These are phyloP conservation scores for Phasianus colchicus DNA, from an alignment of 2,113 vertebrate species.

Conservation along the genomic window DNA sequence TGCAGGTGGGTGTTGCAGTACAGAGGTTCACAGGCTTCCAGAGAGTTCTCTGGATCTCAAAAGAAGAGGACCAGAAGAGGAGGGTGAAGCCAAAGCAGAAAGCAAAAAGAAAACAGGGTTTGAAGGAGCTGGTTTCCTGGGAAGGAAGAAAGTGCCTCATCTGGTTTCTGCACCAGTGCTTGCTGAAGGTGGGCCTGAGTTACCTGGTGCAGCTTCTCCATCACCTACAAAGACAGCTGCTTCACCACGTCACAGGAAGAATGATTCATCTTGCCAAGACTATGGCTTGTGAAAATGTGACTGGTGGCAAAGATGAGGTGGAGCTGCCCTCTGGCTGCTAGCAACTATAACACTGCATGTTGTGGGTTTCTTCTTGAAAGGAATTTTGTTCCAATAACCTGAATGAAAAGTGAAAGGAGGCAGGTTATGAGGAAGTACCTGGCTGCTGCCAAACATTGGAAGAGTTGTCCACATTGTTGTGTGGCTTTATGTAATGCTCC, in stretches of 20 bases:
- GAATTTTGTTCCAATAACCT: not conserved
- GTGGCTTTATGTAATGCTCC: slow-evolving; percentile 7
- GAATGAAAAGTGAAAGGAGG: slow-evolving; percentile 20
- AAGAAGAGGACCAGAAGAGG: slow-evolving; percentile 83
- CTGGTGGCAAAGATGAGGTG: not conserved
- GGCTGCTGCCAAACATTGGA: slow-evolving; percentile 28
- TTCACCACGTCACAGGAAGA: slow-evolving; percentile 90
- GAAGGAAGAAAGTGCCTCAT: slow-evolving; percentile 88
- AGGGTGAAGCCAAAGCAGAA: slow-evolving; percentile 80
- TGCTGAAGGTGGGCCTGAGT: slow-evolving; percentile 88
- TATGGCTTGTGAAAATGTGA: slow-evolving; percentile 81
- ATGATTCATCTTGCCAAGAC: slow-evolving; percentile 85
- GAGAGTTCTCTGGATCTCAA: slow-evolving; percentile 83
- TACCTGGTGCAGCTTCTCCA: slow-evolving; percentile 86
- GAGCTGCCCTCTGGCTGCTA: slow-evolving; percentile 18
- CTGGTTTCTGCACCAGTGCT: slow-evolving; percentile 81
- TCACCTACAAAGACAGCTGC: slow-evolving; percentile 91
- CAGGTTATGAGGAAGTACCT: not conserved
- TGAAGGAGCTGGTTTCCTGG: slow-evolving; percentile 88
- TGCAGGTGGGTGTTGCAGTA: slow-evolving; percentile 32
- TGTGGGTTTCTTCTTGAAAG: not conserved
- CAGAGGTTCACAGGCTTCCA: slow-evolving; percentile 72
- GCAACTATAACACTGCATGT: not conserved
- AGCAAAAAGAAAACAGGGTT: slow-evolving; percentile 84
- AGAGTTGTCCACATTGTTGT: not conserved